Percentiles rank a stretch among this genome's conserved stretches.
Conservation (phyloP, 2,888 invertebrate species). For the Heliconius aoede region DNA sequence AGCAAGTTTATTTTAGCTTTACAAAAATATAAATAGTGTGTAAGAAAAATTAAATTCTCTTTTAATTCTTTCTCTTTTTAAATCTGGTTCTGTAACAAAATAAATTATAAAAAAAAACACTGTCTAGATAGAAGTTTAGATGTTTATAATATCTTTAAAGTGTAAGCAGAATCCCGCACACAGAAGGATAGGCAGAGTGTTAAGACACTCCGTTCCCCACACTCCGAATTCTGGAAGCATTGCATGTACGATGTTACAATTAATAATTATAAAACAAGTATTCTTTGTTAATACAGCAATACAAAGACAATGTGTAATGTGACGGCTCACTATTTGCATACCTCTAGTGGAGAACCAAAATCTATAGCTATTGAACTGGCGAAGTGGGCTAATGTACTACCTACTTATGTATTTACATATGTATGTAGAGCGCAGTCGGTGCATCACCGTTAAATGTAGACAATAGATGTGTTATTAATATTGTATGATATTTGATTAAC, state of each 20-base stretch:
- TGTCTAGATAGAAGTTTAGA: neutral
- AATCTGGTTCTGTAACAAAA: neutral
- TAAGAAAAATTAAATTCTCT: neutral
- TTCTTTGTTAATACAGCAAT: constrained; percentile 12
- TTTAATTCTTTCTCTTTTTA: neutral
- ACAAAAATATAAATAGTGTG: neutral
- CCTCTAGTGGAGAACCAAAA: constrained; percentile 5
- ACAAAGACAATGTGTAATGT: constrained; percentile 15
- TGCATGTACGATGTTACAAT: too few relatives aligned
- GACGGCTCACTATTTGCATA: constrained; percentile 14
- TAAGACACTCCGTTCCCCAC: too few relatives aligned
- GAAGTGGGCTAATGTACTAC: constrained; percentile 11
- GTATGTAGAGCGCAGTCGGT: neutral
- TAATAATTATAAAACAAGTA: constrained; percentile 14
- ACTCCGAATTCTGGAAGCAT: too few relatives aligned
- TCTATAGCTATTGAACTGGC: constrained; percentile 19
- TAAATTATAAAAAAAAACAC: neutral
- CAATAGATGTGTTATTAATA: neutral
- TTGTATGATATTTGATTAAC: neutral
- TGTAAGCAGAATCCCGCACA: neutral
- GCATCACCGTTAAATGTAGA: neutral
- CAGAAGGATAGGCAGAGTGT: too few relatives aligned
- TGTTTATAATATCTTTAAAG: neutral
- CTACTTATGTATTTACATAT: constrained; percentile 1
- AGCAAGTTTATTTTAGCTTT: neutral